Evolutionary conservation across 2,113 vertebrate species (phyloP).

Genomic region (Nannospalax galili): DNA sequence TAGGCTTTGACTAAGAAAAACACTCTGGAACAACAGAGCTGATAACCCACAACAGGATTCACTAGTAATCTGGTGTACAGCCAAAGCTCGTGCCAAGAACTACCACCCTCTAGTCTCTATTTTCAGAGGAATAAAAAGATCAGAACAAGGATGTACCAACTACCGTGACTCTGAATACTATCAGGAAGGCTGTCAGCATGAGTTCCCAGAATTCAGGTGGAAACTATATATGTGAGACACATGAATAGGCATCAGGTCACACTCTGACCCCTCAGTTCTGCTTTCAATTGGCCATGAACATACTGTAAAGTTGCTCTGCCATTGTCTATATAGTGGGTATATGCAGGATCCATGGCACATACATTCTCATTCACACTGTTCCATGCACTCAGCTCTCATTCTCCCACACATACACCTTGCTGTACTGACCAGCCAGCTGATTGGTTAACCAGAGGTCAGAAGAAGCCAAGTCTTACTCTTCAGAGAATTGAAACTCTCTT

Average conservation of each 20-base stretch:
- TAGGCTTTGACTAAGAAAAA: background rate
- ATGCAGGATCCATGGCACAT: too few relatives aligned
- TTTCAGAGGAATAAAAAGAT: constrained; percentile 8
- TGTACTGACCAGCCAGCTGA: background rate
- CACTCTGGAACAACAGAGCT: background rate
- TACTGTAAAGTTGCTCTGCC: background rate
- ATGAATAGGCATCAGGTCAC: background rate
- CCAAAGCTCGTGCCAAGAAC: constrained; percentile 13
- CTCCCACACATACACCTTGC: background rate
- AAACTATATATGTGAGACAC: background rate
- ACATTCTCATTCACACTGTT: background rate
- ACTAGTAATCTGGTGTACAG: background rate
- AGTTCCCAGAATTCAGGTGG: background rate
- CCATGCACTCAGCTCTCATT: background rate
- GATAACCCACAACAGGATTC: constrained; percentile 4
- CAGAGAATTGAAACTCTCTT: constrained; percentile 27
- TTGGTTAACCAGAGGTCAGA: background rate
- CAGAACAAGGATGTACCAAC: background rate
- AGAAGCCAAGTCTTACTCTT: background rate
- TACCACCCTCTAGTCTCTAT: background rate
- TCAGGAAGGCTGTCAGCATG: background rate
- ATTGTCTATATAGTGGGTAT: background rate
- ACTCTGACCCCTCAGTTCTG: background rate
- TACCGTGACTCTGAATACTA: background rate
- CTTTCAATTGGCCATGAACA: background rate